Percentiles rank a stretch among this genome's conserved stretches.
Evolutionary conservation across 2,888 invertebrate genomes (phyloP).

Genomic region (Acrocera orbiculus): DNA sequence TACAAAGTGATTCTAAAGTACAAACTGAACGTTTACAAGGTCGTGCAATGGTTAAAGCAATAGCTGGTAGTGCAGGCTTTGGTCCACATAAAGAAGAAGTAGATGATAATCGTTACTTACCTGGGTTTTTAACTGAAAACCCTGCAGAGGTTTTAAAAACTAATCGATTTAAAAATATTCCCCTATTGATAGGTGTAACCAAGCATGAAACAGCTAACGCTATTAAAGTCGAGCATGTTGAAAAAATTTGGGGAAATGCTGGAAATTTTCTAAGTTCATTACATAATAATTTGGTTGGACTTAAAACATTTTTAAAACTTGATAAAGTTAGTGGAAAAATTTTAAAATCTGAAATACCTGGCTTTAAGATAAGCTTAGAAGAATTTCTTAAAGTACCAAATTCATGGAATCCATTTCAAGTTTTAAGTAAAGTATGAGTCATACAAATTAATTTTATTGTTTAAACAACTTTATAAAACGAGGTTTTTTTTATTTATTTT

Average conservation of each 20-base stretch:
- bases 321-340: slow-evolving; percentile 22
- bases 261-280: slow-evolving; percentile 23
- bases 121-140: slow-evolving; percentile 43
- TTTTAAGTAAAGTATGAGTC: slow-evolving; percentile 20
- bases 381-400: slow-evolving; percentile 24
- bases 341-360: slow-evolving; percentile 21
- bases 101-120: slow-evolving; percentile 47
- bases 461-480: too few relatives aligned
- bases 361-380: slow-evolving; percentile 19
- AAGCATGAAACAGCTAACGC: slow-evolving; percentile 46
- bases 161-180: slow-evolving; percentile 38
- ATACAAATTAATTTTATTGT: background rate
- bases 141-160: slow-evolving; percentile 42
- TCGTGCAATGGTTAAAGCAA: slow-evolving; percentile 42
- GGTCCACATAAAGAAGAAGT: slow-evolving; percentile 50
- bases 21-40: slow-evolving; percentile 38
- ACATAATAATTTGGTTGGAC: slow-evolving; percentile 16
- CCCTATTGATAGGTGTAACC: slow-evolving; percentile 53
- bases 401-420: slow-evolving; percentile 19
- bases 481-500: background rate
- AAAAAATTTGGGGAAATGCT: slow-evolving; percentile 21
- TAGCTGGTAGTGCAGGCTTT: slow-evolving; percentile 42
- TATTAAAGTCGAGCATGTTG: slow-evolving; percentile 19
- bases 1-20: slow-evolving; percentile 38
- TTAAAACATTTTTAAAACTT: slow-evolving; percentile 21